Percentiles rank a stretch among this genome's conserved stretches.
These are phyloP conservation scores for Chaetops frenatus DNA, from an alignment of 2,113 vertebrate species.

Conservation along the genomic window DNA sequence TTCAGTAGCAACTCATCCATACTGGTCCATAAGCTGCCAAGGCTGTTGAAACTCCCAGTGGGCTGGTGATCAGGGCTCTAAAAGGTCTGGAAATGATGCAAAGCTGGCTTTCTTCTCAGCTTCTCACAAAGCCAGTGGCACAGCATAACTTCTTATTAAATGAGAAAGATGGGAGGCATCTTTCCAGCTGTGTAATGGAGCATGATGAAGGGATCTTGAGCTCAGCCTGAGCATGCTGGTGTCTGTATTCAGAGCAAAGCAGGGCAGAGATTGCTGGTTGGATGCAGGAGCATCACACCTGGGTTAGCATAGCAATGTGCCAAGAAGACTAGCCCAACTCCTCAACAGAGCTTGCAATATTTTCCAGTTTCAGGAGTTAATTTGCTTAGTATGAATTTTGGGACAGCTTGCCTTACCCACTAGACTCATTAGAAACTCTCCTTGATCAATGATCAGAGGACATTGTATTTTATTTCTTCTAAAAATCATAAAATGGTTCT, in stretches of 20 bases:
- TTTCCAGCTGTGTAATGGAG: neutral
- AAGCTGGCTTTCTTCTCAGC: neutral
- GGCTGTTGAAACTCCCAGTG: neutral
- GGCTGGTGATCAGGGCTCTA: neutral
- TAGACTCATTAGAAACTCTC: neutral
- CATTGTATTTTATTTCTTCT: neutral
- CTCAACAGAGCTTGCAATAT: neutral
- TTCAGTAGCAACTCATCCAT: neutral
- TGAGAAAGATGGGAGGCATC: neutral
- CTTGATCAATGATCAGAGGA: neutral
- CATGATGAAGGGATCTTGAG: neutral
- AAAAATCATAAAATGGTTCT: neutral
- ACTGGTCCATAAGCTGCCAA: neutral
- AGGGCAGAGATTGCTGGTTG: neutral
- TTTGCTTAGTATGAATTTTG: neutral
- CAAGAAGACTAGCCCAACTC: neutral
- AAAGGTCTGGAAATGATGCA: neutral
- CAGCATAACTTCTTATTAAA: neutral
- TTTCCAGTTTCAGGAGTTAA: neutral
- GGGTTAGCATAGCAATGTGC: fast-evolving
- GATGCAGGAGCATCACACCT: neutral
- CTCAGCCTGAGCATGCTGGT: neutral
- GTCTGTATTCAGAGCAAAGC: neutral
- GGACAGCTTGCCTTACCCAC: neutral
- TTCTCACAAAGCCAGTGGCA: neutral